Conservation (phyloP, 1,140 invertebrate species). For the Rhopalosiphum maidis region DNA sequence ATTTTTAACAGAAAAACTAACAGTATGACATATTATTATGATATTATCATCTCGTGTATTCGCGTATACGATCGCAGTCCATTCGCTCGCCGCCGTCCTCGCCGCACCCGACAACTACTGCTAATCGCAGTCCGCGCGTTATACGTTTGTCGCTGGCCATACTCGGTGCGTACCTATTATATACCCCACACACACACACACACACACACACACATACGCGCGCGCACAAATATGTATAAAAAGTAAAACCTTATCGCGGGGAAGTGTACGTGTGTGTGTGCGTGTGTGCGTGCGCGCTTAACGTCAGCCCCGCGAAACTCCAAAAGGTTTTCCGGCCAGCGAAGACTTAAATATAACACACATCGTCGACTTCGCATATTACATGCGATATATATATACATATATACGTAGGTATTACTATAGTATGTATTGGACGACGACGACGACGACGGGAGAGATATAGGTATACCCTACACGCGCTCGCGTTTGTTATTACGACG, state of each 20-base stretch:
- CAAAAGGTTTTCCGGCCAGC: background rate
- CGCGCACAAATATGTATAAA: background rate
- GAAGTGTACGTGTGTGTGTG: too few relatives aligned
- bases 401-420: too few relatives aligned
- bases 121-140: background rate
- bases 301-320: background rate
- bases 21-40: too few relatives aligned
- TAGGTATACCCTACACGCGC: too few relatives aligned
- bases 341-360: background rate
- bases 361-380: background rate
- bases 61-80: too few relatives aligned
- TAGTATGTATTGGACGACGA: too few relatives aligned
- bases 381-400: background rate
- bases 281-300: background rate
- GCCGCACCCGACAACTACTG: background rate
- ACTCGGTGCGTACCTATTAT: background rate
- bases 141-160: background rate
- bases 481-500: background rate
- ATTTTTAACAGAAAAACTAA: too few relatives aligned
- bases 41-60: too few relatives aligned
- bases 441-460: background rate
- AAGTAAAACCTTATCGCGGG: background rate
- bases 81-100: background rate
- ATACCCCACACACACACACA: background rate
- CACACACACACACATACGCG: background rate